phyloP scores from a whole-genome alignment of 2,888 invertebrate genomes.

The Alentia gelatinosa region DNA sequence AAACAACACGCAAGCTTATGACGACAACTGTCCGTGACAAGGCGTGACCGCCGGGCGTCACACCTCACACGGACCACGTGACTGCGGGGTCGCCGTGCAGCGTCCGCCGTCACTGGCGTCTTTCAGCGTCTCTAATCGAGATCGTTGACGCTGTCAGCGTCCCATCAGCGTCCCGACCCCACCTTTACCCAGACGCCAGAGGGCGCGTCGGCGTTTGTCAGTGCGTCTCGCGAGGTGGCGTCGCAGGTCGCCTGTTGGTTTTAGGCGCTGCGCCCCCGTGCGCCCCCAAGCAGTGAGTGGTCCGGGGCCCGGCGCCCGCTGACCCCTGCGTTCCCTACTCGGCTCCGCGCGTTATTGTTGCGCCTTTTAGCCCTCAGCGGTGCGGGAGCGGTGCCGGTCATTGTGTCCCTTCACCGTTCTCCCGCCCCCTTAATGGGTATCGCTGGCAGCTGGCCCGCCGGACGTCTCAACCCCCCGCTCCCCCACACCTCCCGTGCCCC shows the following conservation, averaged over 20 bases:
- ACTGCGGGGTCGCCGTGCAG: not conserved
- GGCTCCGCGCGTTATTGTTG: not conserved
- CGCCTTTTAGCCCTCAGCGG: not conserved
- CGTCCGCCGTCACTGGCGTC: not conserved
- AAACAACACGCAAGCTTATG: not conserved
- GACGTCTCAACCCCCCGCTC: not conserved
- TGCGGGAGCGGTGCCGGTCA: not conserved
- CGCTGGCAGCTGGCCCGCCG: slow-evolving; percentile 34
- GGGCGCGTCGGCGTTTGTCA: not conserved
- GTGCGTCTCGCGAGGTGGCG: not conserved
- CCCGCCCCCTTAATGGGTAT: slow-evolving; percentile 16
- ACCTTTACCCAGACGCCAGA: not conserved
- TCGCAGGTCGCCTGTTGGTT: not conserved
- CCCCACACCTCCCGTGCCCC: not conserved
- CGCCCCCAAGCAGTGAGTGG: not conserved
- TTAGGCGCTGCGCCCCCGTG: not conserved
- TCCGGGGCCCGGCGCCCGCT: not conserved
- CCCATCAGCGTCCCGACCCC: not conserved
- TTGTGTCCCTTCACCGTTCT: not conserved
- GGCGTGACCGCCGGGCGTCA: not conserved
- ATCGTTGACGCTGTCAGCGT: not conserved
- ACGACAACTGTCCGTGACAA: not conserved
- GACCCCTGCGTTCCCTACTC: not conserved
- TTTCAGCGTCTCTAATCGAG: too few relatives aligned
- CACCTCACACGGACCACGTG: not conserved